Evolutionary conservation across 2,797 vertebrate species (phyloP).

Genomic region (Lutjanus argentimaculatus): DNA sequence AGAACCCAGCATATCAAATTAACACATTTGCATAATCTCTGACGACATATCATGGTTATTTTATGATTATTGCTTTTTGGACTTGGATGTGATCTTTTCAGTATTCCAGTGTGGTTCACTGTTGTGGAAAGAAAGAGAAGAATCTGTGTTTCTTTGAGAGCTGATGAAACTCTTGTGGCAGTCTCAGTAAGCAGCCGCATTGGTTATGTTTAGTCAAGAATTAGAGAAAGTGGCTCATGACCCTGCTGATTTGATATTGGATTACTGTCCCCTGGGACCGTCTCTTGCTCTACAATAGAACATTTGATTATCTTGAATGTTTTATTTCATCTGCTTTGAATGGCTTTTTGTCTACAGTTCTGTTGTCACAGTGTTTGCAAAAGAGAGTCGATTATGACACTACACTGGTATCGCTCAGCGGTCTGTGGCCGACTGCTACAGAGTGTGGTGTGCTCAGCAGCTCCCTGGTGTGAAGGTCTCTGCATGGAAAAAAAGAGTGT

Average conservation of each 20-base stretch:
- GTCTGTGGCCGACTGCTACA: slow-evolving; percentile 7
- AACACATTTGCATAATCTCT: no score
- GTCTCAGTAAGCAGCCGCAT: slow-evolving; percentile 4
- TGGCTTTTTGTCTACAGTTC: background rate
- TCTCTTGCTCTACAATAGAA: background rate
- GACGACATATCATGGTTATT: no score
- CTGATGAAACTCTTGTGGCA: slow-evolving; percentile 20
- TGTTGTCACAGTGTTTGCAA: background rate
- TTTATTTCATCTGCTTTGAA: slow-evolving; percentile 11
- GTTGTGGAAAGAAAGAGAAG: slow-evolving; percentile 15
- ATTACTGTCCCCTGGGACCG: background rate
- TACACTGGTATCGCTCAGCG: background rate
- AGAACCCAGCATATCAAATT: no score
- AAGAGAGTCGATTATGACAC: background rate
- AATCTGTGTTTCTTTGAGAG: slow-evolving; percentile 12
- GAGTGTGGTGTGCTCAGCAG: slow-evolving; percentile 6
- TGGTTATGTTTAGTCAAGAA: background rate
- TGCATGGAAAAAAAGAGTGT: slow-evolving; percentile 24
- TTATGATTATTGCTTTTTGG: background rate
- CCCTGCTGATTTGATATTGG: background rate
- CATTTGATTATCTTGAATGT: slow-evolving; percentile 4
- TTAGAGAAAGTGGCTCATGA: slow-evolving; percentile 12
- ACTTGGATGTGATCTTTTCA: background rate
- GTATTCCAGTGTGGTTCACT: slow-evolving; percentile 7
- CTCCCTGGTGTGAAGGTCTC: slow-evolving; percentile 35